Evolutionary conservation across 2,113 vertebrate species (phyloP).

Genomic region (Halcyon senegalensis): DNA sequence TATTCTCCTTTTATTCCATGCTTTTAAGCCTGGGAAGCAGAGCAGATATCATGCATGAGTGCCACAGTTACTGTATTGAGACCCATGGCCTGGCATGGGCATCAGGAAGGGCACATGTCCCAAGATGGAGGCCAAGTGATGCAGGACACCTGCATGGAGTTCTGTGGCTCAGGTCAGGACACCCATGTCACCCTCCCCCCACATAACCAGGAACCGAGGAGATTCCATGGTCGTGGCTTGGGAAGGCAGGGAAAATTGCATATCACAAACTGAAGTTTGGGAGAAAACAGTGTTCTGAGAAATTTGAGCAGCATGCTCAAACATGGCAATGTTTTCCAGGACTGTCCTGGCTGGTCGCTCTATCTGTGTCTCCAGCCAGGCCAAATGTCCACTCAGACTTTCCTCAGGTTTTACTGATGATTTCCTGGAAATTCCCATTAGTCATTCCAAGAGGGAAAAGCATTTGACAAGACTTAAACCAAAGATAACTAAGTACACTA

Average conservation of each 20-base stretch:
- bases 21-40: not conserved
- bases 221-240: not conserved
- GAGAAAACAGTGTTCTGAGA: not conserved
- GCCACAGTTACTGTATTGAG: not conserved
- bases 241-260: not conserved
- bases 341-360: not conserved
- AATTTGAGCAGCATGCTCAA: not conserved
- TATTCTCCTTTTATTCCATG: not conserved
- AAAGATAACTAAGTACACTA: not conserved
- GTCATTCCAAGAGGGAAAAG: not conserved
- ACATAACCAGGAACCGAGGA: not conserved
- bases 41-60: not conserved
- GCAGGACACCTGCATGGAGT: accelerated
- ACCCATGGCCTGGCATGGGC: not conserved
- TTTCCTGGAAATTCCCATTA: conserved; percentile 40
- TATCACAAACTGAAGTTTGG: not conserved
- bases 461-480: not conserved
- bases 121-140: not conserved
- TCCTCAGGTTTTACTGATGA: not conserved
- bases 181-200: not conserved
- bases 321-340: not conserved
- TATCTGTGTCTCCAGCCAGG: not conserved
- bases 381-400: not conserved
- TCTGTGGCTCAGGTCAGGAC: not conserved
- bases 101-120: not conserved